phyloP scores from a whole-genome alignment of 2,113 vertebrate species.

The Melanostigma gelatinosum region DNA sequence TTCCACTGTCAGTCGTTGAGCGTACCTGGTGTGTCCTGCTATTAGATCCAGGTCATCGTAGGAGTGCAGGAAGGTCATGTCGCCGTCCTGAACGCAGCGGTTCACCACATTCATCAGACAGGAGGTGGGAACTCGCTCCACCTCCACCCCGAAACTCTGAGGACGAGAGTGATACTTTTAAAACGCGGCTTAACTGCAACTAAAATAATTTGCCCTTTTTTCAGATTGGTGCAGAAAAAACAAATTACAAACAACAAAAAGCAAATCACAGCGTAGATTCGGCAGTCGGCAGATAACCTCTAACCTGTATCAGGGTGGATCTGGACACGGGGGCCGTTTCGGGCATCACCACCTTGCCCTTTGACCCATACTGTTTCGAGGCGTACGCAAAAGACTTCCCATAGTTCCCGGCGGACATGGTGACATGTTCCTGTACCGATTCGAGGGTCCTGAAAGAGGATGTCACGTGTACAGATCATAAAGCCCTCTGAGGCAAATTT shows the following conservation, averaged over 20 bases:
- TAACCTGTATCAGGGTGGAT: slow-evolving; percentile 80
- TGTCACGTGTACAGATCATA: too few relatives aligned
- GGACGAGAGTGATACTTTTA: background rate
- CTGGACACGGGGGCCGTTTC: slow-evolving; percentile 81
- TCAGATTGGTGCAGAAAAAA: background rate
- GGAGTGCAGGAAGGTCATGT: slow-evolving; percentile 82
- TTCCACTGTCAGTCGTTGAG: background rate
- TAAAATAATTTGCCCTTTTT: background rate
- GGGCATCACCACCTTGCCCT: slow-evolving; percentile 85
- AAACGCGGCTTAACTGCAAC: background rate
- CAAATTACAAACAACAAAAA: too few relatives aligned
- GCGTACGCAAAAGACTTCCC: slow-evolving; percentile 85
- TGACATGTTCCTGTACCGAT: slow-evolving; percentile 58
- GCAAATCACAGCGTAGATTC: background rate
- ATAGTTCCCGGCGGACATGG: slow-evolving; percentile 86
- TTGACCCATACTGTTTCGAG: slow-evolving; percentile 78
- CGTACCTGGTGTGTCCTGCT: slow-evolving; percentile 82
- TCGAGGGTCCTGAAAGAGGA: too few relatives aligned
- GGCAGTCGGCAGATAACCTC: slow-evolving; percentile 6
- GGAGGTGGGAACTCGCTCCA: slow-evolving; percentile 77
- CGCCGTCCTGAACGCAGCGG: slow-evolving; percentile 77
- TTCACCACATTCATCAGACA: slow-evolving; percentile 77
- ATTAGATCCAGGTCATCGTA: slow-evolving; percentile 82
- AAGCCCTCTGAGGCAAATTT: too few relatives aligned
- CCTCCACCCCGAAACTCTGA: slow-evolving; percentile 82